phyloP scores from a whole-genome alignment of 2,888 invertebrate genomes.

The Orgyia antiqua region DNA sequence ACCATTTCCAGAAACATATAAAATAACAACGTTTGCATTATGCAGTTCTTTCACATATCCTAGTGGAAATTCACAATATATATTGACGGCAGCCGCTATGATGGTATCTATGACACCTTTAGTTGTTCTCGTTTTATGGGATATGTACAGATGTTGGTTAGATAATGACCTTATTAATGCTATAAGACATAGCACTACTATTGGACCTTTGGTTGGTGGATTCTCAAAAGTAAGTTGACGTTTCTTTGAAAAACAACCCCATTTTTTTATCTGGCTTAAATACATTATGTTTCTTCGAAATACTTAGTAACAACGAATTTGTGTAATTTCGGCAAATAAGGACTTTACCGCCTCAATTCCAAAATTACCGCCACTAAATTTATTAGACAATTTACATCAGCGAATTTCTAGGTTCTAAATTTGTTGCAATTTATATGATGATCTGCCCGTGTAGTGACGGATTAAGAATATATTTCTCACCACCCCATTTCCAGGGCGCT shows the following conservation, averaged over 20 bases:
- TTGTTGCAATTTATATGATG: too few relatives aligned
- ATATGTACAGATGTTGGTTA: constrained; percentile 34
- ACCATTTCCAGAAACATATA: constrained; percentile 42
- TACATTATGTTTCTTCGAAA: too few relatives aligned
- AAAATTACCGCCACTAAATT: too few relatives aligned
- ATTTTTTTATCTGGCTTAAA: not conserved
- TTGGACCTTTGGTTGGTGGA: constrained; percentile 44
- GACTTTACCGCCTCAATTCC: too few relatives aligned
- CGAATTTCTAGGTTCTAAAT: too few relatives aligned
- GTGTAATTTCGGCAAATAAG: too few relatives aligned
- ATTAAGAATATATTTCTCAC: too few relatives aligned
- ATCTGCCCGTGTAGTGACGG: too few relatives aligned
- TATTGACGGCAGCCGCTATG: not conserved
- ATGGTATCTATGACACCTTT: constrained; percentile 23
- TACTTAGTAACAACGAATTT: too few relatives aligned
- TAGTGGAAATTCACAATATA: constrained; percentile 20
- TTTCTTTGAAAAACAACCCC: not conserved
- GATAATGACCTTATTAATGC: constrained; percentile 39
- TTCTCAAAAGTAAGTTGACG: constrained; percentile 45
- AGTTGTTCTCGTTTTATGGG: constrained; percentile 19
- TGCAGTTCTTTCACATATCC: constrained; percentile 42
- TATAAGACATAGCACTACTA: constrained; percentile 48
- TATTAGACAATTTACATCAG: too few relatives aligned
- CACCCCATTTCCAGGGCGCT: too few relatives aligned
- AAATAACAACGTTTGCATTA: constrained; percentile 35